phyloP scores from a whole-genome alignment of 2,888 invertebrate genomes.

The Ormyrus thymus region DNA sequence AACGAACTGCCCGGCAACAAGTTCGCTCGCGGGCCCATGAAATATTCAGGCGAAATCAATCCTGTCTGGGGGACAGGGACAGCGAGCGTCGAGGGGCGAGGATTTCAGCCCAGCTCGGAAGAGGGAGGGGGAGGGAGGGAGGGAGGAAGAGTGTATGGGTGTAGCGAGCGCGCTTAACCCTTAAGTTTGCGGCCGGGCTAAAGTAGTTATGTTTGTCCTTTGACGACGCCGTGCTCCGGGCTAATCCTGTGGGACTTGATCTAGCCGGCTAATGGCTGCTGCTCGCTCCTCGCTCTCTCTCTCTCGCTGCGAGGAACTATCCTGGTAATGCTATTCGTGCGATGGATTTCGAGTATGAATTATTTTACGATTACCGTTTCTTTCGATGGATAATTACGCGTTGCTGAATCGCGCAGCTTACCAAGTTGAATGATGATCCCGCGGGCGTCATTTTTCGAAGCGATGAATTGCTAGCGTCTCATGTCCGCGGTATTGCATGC shows the following conservation, averaged over 20 bases:
- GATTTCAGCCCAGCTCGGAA: constrained; percentile 16
- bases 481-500: too few relatives aligned
- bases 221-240: constrained; percentile 65
- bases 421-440: too few relatives aligned
- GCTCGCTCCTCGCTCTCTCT: constrained; percentile 46
- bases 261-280: constrained; percentile 52
- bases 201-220: constrained; percentile 75
- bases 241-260: constrained; percentile 70
- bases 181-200: constrained; percentile 73
- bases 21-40: constrained; percentile 66
- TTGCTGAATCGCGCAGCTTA: too few relatives aligned
- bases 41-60: constrained; percentile 75
- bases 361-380: constrained; percentile 17
- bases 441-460: too few relatives aligned
- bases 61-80: constrained; percentile 54
- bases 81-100: constrained; percentile 18
- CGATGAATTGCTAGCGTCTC: too few relatives aligned
- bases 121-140: constrained; percentile 60
- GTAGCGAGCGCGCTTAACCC: constrained; percentile 73
- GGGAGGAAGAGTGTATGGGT: constrained; percentile 61
- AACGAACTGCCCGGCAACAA: constrained; percentile 68
- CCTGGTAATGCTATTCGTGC: constrained; percentile 29
- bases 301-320: constrained; percentile 46
- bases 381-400: too few relatives aligned
- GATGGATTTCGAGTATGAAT: constrained; percentile 36